Percentiles rank a stretch among this genome's conserved stretches.
Conservation (phyloP, 64 coral and sea anemone genomes). For the Hydrozoanthus tunicans region DNA sequence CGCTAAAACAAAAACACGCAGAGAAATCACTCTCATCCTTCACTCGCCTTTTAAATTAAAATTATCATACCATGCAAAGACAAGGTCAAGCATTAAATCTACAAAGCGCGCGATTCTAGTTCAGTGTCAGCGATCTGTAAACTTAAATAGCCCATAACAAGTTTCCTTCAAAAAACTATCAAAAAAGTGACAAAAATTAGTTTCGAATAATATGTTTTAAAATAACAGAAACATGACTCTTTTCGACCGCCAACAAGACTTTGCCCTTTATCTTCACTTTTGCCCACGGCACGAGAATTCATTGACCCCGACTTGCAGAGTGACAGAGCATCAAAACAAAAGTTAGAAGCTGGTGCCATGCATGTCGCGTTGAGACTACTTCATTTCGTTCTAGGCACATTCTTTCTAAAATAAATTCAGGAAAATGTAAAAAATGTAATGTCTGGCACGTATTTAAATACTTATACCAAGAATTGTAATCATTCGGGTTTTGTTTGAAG, state of each 20-base stretch:
- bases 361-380: neutral
- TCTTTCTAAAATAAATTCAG: neutral
- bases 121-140: neutral
- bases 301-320: neutral
- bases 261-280: neutral
- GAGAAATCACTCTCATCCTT: too few species aligned
- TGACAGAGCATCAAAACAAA: neutral
- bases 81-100: slow-evolving; percentile 2
- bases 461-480: neutral
- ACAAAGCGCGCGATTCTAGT: neutral
- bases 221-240: neutral
- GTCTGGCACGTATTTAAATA: neutral
- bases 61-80: slow-evolving; percentile 34
- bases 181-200: neutral
- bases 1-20: too few species aligned
- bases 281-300: neutral
- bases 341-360: neutral
- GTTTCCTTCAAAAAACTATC: neutral
- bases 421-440: neutral
- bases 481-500: neutral
- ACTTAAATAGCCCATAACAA: neutral
- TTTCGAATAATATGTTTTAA: neutral
- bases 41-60: neutral
- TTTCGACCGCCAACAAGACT: neutral
- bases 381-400: too few species aligned